Evolutionary conservation across 2,797 vertebrate genomes (phyloP), one percentile per base, ranked within the genome.

Genomic region (Meda fulgida): DNA sequence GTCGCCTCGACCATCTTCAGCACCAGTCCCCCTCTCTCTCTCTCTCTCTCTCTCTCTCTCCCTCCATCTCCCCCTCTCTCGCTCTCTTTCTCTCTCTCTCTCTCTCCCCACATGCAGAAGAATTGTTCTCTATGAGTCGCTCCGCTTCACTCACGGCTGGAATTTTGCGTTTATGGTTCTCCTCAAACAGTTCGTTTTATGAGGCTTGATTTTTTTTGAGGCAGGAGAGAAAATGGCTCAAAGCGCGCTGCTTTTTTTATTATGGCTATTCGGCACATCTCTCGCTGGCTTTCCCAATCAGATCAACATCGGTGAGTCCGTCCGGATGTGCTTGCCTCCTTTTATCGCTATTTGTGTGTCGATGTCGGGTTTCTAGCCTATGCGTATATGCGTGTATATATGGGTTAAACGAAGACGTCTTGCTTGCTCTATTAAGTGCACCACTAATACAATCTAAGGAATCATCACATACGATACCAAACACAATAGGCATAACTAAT

Each of bases 221-320:
- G 40, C 53, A 67, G 21, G 71, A 23, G 53, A 40, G 95, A 97
- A 96, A 94, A 99, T 99, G 98, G 96, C 97, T 96, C 97, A 96
- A 88, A 94, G 93, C 92, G 89, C 93, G 93, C 90, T 97, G 94
- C 93, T 97, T 92, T 90, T 97, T 90, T 93, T 98, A 89, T 94
- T 96, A 92, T 96, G 96, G 96, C 95, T 98, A 92, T 94, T 95
- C 91, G 96, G 96, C 88, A 94, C 94, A 92, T 96, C 97, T 87
- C 93, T 93, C 89, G 97, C 96, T 80, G 98, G 96, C 89, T 98
- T 99, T 92, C 98, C 98, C 76, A 99, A 98, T 93, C 98, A 98
- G 95, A 99, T 99, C 89, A 99, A 98, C 91, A 99, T 99, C 93
- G 98, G 98, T 99, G 95, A 98, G 98, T 95, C 48, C 79, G 51